Evolutionary conservation across 35 echinoderm and acorn worm genomes (phyloP), one percentile per base, ranked within the genome.

Genomic region (Amphiura filiformis): DNA sequence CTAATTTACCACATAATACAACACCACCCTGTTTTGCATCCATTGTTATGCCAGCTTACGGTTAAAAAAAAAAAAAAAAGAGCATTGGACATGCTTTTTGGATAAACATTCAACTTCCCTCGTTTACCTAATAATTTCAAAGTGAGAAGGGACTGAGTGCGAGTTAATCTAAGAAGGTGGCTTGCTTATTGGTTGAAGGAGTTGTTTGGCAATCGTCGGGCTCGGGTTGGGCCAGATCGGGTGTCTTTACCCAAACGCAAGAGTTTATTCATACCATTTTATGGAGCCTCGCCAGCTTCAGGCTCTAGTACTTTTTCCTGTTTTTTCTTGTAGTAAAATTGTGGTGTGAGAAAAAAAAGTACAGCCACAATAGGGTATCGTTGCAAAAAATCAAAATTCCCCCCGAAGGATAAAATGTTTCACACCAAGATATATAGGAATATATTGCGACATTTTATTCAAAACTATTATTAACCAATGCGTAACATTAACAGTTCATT

Each of bases 51-150:
- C 28, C 61, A 15, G 61, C 61, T 70, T 70, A 5, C 61, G 61
- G 61, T 70, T n/a, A 2, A 13, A 13, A 23, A 11, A 30, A 7
- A 52, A 52, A 11, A 70, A 70, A 26, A 18, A 2, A 2, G 15
- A 70, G 17, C 15, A 26, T 70, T 70, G 61, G 61, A 70, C 61
- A 70, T 70, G 61, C 7, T 70, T 70, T 70, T 70, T 70, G 61
- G 61, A 70, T 70, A 70, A 70, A 70, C 61, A 70, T 70, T 30
- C 61, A 70, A 70, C 61, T 70, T 70, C 61, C 61, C 61, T 70
- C 61, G 28, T 70, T 70, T 70, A 30, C 61, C 28, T 70, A 70
- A 70, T 70, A 70, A 70, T 70, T 70, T 70, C 15, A 70, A n/a
- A 70, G 61, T 26, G 61, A 70, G 61, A 70, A 5, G 61, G 61